These are phyloP conservation scores for Adelognathus sp. DNA, from an alignment of 2,888 invertebrate genomes.

Conservation along the genomic window DNA sequence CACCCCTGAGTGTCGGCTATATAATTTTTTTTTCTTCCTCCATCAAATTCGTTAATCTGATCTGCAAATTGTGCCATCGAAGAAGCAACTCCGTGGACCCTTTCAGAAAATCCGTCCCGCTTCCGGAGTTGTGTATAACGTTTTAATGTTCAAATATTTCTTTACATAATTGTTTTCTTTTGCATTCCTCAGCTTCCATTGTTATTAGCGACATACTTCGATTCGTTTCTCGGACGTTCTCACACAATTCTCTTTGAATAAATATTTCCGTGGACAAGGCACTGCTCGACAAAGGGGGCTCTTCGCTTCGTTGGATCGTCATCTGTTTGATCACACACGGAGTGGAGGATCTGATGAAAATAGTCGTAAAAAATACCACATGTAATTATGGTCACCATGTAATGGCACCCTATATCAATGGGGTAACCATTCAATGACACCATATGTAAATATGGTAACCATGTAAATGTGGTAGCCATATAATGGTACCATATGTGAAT, in stretches of 20 bases:
- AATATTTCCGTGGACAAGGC: constrained; percentile 79
- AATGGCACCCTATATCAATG: no score
- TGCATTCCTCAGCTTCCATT: constrained; percentile 43
- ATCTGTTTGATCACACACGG: constrained; percentile 8
- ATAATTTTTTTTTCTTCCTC: not conserved
- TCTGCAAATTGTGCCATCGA: constrained; percentile 53
- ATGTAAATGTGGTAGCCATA: no score
- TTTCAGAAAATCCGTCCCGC: constrained; percentile 72
- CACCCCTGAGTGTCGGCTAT: constrained; percentile 3
- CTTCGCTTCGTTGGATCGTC: constrained; percentile 59
- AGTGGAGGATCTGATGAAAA: not conserved
- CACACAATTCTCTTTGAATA: constrained; percentile 66
- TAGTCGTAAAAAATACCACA: not conserved
- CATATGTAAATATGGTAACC: no score
- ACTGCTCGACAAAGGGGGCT: constrained; percentile 74
- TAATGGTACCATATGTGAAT: no score
- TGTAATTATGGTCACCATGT: not conserved
- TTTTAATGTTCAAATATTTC: constrained; percentile 48
- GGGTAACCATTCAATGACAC: no score
- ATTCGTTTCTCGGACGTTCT: not conserved
- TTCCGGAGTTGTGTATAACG: constrained; percentile 66
- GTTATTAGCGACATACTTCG: not conserved
- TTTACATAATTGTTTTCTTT: constrained; percentile 55
- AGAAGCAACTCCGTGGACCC: constrained; percentile 74
- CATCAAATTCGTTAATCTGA: not conserved